These are phyloP conservation scores for Drosophila rellima DNA, from an alignment of 2,888 invertebrate genomes.

Conservation along the genomic window DNA sequence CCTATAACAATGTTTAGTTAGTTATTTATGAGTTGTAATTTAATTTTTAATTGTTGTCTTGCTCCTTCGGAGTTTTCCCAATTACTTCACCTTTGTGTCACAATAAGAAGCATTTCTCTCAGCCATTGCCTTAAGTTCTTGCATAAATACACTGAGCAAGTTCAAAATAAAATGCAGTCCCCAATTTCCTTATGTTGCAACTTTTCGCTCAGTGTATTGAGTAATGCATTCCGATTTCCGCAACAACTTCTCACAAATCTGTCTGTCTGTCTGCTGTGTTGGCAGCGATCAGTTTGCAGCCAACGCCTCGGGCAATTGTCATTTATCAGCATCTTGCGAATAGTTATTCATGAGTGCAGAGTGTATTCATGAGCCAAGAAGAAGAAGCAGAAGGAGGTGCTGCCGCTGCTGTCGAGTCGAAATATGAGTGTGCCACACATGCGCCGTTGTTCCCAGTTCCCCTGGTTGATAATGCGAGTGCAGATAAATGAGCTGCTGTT, in stretches of 20 bases:
- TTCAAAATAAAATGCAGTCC: neutral
- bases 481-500: slow-evolving; percentile 54
- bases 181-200: neutral
- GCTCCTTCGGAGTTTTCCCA: neutral
- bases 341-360: slow-evolving; percentile 46
- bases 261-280: slow-evolving; percentile 5
- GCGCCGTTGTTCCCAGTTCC: slow-evolving; percentile 26
- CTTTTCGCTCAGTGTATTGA: slow-evolving; percentile 19
- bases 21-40: no score
- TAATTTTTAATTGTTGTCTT: no score
- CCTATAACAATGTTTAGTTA: no score
- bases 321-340: slow-evolving; percentile 46
- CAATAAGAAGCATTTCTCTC: neutral
- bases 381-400: slow-evolving; percentile 25
- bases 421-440: slow-evolving; percentile 53
- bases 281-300: slow-evolving; percentile 35
- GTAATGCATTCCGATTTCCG: slow-evolving; percentile 12
- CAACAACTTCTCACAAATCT: slow-evolving; percentile 9
- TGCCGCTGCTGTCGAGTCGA: slow-evolving; percentile 32
- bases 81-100: neutral
- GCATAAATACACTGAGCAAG: neutral
- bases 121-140: neutral
- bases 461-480: slow-evolving; percentile 19
- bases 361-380: slow-evolving; percentile 7
- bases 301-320: slow-evolving; percentile 41